Conservation (phyloP, 2,797 vertebrate genomes). For the Pseudochromis fuscus region DNA sequence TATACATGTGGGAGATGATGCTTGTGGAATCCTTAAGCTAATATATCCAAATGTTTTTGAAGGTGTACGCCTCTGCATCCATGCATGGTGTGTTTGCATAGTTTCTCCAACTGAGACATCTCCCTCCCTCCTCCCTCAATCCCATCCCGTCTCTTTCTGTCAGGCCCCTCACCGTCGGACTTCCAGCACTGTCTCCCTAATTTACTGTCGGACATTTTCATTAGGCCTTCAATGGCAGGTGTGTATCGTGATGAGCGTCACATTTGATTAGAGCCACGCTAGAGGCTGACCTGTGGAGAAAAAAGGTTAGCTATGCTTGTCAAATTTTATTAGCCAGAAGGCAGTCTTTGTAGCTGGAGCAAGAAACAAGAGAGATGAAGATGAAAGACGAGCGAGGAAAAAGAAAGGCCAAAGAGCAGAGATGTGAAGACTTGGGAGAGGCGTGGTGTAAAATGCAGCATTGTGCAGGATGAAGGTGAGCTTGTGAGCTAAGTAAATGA, state of each 20-base stretch:
- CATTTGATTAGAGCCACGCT: slow-evolving; percentile 88
- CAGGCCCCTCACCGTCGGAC: slow-evolving; percentile 44
- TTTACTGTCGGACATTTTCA: slow-evolving; percentile 83
- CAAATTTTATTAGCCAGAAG: slow-evolving; percentile 89
- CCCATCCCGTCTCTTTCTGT: slow-evolving; percentile 18
- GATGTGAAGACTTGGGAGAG: slow-evolving; percentile 37
- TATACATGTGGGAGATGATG: slow-evolving; percentile 4
- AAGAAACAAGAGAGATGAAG: slow-evolving; percentile 61
- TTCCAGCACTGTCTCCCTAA: slow-evolving; percentile 71
- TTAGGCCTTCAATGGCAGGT: slow-evolving; percentile 82
- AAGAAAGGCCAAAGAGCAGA: slow-evolving; percentile 38
- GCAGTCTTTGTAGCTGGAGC: slow-evolving; percentile 66
- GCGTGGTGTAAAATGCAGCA: slow-evolving; percentile 29
- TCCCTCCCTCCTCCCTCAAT: neutral
- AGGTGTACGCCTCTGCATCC: slow-evolving; percentile 2
- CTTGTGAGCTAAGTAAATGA: slow-evolving; percentile 35
- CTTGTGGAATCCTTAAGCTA: slow-evolving; percentile 16
- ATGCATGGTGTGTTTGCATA: slow-evolving; percentile 22
- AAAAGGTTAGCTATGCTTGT: slow-evolving; percentile 91
- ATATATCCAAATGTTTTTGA: slow-evolving; percentile 24
- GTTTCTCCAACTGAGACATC: slow-evolving; percentile 33
- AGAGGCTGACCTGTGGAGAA: slow-evolving; percentile 81
- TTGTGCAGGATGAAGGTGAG: slow-evolving; percentile 52
- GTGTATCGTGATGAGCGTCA: slow-evolving; percentile 88
- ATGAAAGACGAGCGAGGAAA: slow-evolving; percentile 66